phyloP scores from a whole-genome alignment of 2,113 vertebrate genomes.

The Albula goreensis region DNA sequence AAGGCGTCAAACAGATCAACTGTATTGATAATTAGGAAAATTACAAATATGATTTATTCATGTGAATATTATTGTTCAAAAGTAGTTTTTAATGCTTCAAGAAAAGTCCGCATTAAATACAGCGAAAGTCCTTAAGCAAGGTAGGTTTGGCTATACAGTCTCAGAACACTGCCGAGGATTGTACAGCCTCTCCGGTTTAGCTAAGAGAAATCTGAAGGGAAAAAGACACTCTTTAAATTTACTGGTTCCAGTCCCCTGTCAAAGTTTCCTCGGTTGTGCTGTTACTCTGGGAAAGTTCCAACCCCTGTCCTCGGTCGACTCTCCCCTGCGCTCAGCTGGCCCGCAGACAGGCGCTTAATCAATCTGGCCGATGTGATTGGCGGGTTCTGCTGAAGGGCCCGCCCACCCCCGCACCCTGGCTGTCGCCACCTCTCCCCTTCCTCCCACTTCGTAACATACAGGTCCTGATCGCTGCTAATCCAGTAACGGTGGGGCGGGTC shows the following conservation, averaged over 20 bases:
- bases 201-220: conserved; percentile 38
- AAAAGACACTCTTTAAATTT: conserved; percentile 25
- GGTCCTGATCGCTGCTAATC: conserved; percentile 9
- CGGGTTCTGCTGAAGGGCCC: conserved; percentile 31
- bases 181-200: conserved; percentile 73
- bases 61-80: neutral
- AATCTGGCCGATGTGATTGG: conserved; percentile 47
- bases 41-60: neutral
- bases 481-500: neutral
- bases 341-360: conserved; percentile 30
- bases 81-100: neutral
- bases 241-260: conserved; percentile 27
- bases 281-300: conserved; percentile 48
- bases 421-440: neutral
- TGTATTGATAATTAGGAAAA: neutral
- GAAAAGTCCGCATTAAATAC: conserved; percentile 35
- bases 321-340: conserved; percentile 51
- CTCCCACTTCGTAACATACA: neutral
- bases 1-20: neutral
- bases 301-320: conserved; percentile 37
- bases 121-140: conserved; percentile 13
- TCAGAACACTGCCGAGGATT: conserved; percentile 98
- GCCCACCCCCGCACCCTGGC: conserved; percentile 34
- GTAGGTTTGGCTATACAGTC: conserved; percentile 79
- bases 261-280: conserved; percentile 42